Conservation (phyloP, 2,797 vertebrate species). For the Spizella passerina region DNA sequence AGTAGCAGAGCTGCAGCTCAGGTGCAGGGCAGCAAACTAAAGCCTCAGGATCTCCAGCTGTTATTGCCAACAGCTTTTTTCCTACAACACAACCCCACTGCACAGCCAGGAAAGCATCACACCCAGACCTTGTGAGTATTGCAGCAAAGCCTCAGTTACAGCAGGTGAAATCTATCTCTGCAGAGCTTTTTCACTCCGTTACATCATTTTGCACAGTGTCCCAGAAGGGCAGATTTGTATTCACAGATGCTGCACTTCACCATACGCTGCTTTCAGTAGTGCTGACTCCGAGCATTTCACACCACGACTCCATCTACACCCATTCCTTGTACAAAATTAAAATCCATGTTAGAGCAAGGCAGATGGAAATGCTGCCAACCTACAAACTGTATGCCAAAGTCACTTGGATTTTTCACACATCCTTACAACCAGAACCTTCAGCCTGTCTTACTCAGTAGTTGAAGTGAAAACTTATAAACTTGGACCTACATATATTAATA, state of each 20-base stretch:
- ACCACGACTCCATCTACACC: neutral
- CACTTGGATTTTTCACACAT: neutral
- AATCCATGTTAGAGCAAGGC: neutral
- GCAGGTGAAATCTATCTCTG: conserved; percentile 14
- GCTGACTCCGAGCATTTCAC: conserved; percentile 17
- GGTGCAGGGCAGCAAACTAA: neutral
- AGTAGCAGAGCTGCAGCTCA: neutral
- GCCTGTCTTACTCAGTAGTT: neutral
- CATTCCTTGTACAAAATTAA: neutral
- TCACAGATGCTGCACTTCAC: neutral
- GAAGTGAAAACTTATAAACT: neutral
- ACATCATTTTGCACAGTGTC: conserved; percentile 77
- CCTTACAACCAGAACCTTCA: neutral
- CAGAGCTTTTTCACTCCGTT: conserved; percentile 74
- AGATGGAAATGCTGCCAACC: neutral
- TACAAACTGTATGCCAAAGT: neutral
- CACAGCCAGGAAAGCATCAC: neutral
- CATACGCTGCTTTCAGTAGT: neutral
- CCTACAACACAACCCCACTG: neutral
- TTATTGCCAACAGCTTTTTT: neutral
- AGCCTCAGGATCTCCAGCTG: neutral
- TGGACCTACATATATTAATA: neutral
- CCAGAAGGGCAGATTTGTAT: conserved; percentile 67
- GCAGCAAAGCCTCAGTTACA: neutral
- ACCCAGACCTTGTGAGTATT: neutral